Evolutionary conservation across 2,888 invertebrate species (phyloP), one percentile per base, ranked within the genome.

Genomic region (Heliconius aoede): DNA sequence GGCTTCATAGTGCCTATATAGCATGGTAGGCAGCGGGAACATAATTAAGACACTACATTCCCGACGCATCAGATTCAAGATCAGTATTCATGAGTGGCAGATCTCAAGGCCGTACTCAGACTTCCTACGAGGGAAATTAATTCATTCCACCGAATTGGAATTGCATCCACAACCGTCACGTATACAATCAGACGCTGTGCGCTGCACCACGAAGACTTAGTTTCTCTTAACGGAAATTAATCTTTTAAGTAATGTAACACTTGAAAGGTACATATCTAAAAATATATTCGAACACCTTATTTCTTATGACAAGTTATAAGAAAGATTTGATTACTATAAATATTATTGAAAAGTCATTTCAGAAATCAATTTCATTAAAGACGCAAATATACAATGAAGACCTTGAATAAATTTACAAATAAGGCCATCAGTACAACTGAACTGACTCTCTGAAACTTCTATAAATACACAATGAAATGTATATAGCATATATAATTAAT

Each of bases 331-430:
- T 58, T 15, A 60, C 26, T 26, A 21, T 21, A 60, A 13, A 7
- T 26, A 26, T 60, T 26, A 26, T 24, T 60, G 4, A 13, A 58
- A 58, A 55, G 9, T n/a, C n/a, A 58, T 58, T n/a, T 58, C 15
- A 64, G 13, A 64, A 15, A 58, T 32, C 26, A 24, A 15, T 36
- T 58, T 32, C n/a, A 58, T 58, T 71, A 32, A 13, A 71, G 15
- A 24, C 18, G 26, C 36, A 58, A 32, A 36, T 58, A 64, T 36
- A 64, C 24, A 64, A 30, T 64, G 32, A 21, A 64, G 32, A 64
- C 64, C 64, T 36, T 64, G 64, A 64, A 65, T 40, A 65, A 65
- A 40, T 65, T 65, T 36, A 36, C 36, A 65, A 65, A 36, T 65
- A 65, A 65, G 36, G 36, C 24, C 36, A 40, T 40, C 65, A 36